A percentile compares a stretch with the other conserved stretches of the same genome.
phyloP scores from a whole-genome alignment of 1,140 invertebrate genomes.

The Ephestia elutella region DNA sequence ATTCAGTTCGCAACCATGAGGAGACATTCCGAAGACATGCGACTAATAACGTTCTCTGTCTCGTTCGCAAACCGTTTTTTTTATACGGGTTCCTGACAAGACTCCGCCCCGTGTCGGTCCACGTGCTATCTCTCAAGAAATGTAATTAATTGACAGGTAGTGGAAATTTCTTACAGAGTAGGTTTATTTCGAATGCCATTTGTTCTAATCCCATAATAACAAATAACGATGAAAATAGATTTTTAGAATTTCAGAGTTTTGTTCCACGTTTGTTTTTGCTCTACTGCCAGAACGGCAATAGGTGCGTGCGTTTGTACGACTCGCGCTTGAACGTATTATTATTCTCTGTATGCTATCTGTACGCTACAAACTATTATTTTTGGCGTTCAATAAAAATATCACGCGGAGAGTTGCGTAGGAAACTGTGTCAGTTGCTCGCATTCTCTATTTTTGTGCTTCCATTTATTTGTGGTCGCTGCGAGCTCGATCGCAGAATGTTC shows the following conservation, averaged over 20 bases:
- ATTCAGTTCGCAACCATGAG: not conserved
- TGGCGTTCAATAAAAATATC: slow-evolving; percentile 38
- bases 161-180: too few species aligned
- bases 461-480: slow-evolving; percentile 29
- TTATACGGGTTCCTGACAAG: too few species aligned
- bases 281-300: too few species aligned
- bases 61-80: not conserved
- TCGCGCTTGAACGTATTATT: not conserved
- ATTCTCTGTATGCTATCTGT: not conserved
- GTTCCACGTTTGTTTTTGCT: too few species aligned
- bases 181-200: too few species aligned
- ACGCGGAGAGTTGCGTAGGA: slow-evolving; percentile 25
- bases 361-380: not conserved
- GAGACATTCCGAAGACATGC: not conserved
- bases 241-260: too few species aligned
- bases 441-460: slow-evolving; percentile 50
- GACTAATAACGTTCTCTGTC: not conserved
- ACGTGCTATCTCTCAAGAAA: too few species aligned
- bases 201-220: too few species aligned
- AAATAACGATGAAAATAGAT: too few species aligned
- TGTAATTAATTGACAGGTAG: too few species aligned
- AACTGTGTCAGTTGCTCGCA: slow-evolving; percentile 60
- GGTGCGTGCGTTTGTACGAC: too few species aligned
- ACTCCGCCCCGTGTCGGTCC: too few species aligned
- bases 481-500: slow-evolving; percentile 2